Evolutionary conservation across 2,797 vertebrate genomes (phyloP).

Genomic region (Sarcophilus harrisii): DNA sequence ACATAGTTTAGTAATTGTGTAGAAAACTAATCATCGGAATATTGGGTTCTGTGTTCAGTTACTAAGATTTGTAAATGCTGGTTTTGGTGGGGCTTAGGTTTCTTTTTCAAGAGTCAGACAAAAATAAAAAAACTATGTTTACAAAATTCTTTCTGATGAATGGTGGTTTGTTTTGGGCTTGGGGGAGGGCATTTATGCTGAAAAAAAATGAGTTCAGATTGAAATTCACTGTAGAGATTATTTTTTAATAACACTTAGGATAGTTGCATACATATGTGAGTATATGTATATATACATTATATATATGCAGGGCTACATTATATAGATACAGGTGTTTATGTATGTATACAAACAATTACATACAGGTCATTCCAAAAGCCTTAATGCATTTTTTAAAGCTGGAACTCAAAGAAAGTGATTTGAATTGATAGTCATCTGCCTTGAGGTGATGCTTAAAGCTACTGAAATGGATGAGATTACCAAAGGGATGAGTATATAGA

Average conservation of each 20-base stretch:
- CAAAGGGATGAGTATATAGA: neutral
- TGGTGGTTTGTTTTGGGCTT: conserved; percentile 44
- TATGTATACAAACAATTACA: neutral
- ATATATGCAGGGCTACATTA: no score
- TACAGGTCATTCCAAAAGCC: neutral
- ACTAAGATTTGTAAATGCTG: conserved; percentile 55
- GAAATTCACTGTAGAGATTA: neutral
- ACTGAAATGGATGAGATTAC: neutral
- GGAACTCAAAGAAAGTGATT: neutral
- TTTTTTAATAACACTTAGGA: neutral
- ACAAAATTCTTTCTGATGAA: conserved; percentile 59
- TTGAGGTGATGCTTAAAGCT: neutral
- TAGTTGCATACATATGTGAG: neutral
- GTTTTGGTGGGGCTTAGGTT: conserved; percentile 59
- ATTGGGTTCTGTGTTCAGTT: conserved; percentile 47
- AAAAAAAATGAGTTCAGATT: neutral
- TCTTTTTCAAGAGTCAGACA: conserved; percentile 63
- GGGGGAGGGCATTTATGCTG: neutral
- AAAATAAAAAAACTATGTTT: conserved; percentile 76
- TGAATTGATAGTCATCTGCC: neutral
- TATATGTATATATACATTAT: neutral
- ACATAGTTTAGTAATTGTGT: conserved; percentile 61
- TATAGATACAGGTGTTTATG: neutral
- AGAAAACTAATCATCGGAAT: conserved; percentile 55
- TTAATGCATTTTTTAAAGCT: neutral